Evolutionary conservation across 1,140 invertebrate genomes (phyloP).

Genomic region (Caenorhabditis inopinata): DNA sequence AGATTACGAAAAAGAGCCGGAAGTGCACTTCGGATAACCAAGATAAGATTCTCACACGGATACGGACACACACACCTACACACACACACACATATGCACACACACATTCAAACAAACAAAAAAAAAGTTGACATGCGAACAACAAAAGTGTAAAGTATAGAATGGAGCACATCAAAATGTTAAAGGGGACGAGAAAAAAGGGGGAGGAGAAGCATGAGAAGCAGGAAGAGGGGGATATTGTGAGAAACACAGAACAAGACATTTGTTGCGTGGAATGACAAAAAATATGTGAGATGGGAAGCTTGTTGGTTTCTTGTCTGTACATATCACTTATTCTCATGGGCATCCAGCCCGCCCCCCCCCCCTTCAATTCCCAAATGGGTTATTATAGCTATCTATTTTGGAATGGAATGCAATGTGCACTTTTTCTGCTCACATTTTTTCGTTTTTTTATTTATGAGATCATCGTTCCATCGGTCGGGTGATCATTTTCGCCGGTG

Average conservation of each 20-base stretch:
- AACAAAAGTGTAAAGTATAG: slow-evolving; percentile 27
- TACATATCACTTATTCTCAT: background rate
- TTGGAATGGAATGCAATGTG: too few species aligned
- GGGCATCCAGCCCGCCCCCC: background rate
- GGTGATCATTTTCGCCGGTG: too few species aligned
- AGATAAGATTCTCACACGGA: background rate
- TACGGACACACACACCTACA: background rate
- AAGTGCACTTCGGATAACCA: background rate
- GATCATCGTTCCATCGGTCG: too few species aligned
- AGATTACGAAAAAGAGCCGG: background rate
- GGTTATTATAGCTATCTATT: too few species aligned
- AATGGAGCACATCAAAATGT: too few species aligned
- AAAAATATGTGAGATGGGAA: background rate
- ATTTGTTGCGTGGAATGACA: too few species aligned
- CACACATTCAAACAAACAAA: background rate
- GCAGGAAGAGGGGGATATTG: too few species aligned
- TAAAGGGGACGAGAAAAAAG: background rate
- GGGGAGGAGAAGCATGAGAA: background rate
- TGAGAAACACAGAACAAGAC: too few species aligned
- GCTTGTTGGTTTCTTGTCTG: background rate
- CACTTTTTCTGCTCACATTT: too few species aligned
- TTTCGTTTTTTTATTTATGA: too few species aligned
- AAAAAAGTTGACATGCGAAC: slow-evolving; percentile 30
- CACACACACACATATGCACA: background rate
- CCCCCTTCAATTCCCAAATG: too few species aligned